Conservation (phyloP, 2,113 vertebrate species). For the Dasyornis broadbenti region DNA sequence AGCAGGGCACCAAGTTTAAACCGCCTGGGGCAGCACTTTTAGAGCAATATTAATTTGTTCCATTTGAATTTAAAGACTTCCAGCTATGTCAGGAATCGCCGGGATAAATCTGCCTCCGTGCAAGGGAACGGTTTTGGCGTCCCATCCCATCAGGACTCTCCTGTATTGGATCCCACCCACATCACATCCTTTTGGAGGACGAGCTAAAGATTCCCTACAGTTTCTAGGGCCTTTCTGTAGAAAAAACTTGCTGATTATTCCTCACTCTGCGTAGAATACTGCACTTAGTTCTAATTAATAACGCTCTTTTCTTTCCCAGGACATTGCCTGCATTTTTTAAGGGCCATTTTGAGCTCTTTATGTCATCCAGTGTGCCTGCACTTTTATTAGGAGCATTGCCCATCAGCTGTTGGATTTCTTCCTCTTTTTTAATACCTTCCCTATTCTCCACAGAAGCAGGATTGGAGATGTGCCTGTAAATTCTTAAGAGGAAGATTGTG, state of each 20-base stretch:
- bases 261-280: rapidly evolving
- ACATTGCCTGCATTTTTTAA: background rate
- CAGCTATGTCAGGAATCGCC: background rate
- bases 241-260: background rate
- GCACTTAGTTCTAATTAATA: background rate
- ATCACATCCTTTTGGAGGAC: background rate
- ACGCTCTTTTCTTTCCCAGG: background rate
- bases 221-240: background rate
- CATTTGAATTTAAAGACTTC: background rate
- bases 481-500: background rate
- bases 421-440: background rate
- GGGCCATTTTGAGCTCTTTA: background rate
- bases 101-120: background rate
- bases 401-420: background rate
- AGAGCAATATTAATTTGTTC: background rate
- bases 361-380: background rate
- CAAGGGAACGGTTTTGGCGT: background rate
- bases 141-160: background rate
- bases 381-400: background rate
- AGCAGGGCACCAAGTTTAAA: background rate
- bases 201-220: background rate
- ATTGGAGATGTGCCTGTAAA: background rate
- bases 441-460: background rate
- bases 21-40: background rate
- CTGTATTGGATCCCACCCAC: rapidly evolving